Evolutionary conservation across 92 coral and sea anemone genomes (phyloP).

Genomic region (Porites cylindrica): DNA sequence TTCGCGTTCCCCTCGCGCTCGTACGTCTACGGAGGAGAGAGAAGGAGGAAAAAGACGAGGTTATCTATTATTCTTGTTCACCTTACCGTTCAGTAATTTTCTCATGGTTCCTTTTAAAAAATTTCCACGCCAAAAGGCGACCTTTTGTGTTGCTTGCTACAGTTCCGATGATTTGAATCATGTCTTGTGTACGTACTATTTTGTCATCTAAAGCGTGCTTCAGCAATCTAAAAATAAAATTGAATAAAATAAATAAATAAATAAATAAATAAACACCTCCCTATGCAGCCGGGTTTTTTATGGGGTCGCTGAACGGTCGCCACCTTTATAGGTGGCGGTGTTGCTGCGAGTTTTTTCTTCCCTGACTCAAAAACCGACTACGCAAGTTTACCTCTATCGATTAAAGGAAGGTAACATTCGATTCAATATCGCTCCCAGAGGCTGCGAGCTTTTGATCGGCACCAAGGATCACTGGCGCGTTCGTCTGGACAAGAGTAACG

Average conservation of each 20-base stretch:
- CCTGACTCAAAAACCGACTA: too few relatives aligned
- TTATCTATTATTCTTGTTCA: too few relatives aligned
- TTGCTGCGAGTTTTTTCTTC: neutral
- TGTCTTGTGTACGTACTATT: conserved; percentile 20
- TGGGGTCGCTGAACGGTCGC: neutral
- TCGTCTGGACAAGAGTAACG: too few relatives aligned
- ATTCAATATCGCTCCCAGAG: too few relatives aligned
- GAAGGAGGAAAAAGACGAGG: too few relatives aligned
- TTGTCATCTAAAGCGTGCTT: neutral
- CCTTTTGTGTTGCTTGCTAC: conserved; percentile 29
- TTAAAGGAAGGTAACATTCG: too few relatives aligned
- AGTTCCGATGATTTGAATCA: conserved; percentile 26
- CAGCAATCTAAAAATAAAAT: conserved; percentile 2
- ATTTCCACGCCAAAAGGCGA: conserved; percentile 30
- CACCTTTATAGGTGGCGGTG: neutral
- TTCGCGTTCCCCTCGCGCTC: too few relatives aligned
- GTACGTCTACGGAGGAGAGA: too few relatives aligned
- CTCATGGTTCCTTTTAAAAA: neutral
- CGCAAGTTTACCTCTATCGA: too few relatives aligned
- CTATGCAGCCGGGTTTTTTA: neutral
- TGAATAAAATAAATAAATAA: too few relatives aligned
- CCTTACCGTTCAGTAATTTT: conserved; percentile 22
- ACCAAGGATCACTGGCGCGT: too few relatives aligned
- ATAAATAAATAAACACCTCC: neutral
- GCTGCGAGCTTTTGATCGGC: too few relatives aligned